These are phyloP conservation scores for Phyto melanocephala DNA, from an alignment of 2,888 invertebrate genomes.

Conservation along the genomic window DNA sequence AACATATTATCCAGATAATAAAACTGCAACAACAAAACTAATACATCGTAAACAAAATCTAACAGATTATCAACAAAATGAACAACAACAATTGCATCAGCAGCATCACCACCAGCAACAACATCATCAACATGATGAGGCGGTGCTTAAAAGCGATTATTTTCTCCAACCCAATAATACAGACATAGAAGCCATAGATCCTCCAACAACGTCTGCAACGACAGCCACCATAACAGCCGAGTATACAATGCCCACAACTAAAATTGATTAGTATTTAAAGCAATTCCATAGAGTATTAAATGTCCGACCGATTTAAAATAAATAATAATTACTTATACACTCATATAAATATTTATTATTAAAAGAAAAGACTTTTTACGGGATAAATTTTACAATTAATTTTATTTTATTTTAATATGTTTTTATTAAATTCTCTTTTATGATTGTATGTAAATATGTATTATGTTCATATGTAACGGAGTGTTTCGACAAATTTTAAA, in stretches of 20 bases:
- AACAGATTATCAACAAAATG: slow-evolving; percentile 41
- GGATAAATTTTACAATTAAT: too few relatives aligned
- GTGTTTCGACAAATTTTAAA: too few relatives aligned
- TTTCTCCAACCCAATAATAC: slow-evolving; percentile 41
- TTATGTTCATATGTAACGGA: too few relatives aligned
- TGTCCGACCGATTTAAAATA: slow-evolving; percentile 4
- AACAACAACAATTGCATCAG: slow-evolving; percentile 29
- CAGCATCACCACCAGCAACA: slow-evolving; percentile 46
- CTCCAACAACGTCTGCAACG: neutral
- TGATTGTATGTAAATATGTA: too few relatives aligned
- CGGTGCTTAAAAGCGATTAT: slow-evolving; percentile 25
- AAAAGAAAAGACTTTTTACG: too few relatives aligned
- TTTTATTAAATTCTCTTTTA: too few relatives aligned
- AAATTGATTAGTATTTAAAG: slow-evolving; percentile 77
- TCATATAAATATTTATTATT: too few relatives aligned
- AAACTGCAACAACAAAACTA: slow-evolving; percentile 15
- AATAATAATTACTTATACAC: too few relatives aligned
- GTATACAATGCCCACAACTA: slow-evolving; percentile 76
- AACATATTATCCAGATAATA: slow-evolving; percentile 24
- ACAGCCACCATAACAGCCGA: slow-evolving; percentile 68
- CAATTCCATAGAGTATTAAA: slow-evolving; percentile 10
- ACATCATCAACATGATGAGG: slow-evolving; percentile 39
- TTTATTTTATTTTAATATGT: too few relatives aligned
- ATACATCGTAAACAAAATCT: slow-evolving; percentile 50
- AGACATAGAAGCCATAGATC: slow-evolving; percentile 16